Conservation (phyloP, 2,113 vertebrate species). For the Barbus barbus region DNA sequence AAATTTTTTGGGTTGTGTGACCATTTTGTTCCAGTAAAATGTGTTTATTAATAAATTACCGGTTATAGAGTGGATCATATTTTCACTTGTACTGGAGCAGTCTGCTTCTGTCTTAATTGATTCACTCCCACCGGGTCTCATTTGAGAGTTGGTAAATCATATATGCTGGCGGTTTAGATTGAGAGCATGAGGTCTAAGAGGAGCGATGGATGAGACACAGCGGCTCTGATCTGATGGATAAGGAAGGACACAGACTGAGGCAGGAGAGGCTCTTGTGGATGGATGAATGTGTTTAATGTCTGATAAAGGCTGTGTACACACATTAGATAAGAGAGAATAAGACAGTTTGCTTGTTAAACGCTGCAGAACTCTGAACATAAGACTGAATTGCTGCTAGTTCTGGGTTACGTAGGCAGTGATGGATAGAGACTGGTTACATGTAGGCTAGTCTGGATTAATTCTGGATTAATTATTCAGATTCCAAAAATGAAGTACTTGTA, state of each 20-base stretch:
- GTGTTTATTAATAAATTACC: not conserved
- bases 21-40: not conserved
- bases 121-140: conserved; percentile 58
- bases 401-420: not conserved
- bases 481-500: too few relatives aligned
- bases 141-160: conserved; percentile 53
- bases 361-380: not conserved
- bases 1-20: not conserved
- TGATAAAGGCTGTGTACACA: not conserved
- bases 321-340: not conserved
- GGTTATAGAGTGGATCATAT: not conserved
- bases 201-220: conserved; percentile 35
- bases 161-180: conserved; percentile 61
- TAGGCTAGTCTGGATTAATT: too few relatives aligned
- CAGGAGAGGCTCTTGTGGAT: not conserved
- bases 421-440: too few relatives aligned
- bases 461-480: too few relatives aligned
- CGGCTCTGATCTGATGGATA: not conserved
- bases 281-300: not conserved
- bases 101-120: conserved; percentile 63
- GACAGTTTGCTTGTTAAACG: not conserved
- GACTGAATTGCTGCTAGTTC: not conserved
- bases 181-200: conserved; percentile 60
- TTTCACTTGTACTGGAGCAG: not conserved
- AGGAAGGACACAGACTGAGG: not conserved